phyloP scores from a whole-genome alignment of 2,797 vertebrate species.

The Perodicticus potto region DNA sequence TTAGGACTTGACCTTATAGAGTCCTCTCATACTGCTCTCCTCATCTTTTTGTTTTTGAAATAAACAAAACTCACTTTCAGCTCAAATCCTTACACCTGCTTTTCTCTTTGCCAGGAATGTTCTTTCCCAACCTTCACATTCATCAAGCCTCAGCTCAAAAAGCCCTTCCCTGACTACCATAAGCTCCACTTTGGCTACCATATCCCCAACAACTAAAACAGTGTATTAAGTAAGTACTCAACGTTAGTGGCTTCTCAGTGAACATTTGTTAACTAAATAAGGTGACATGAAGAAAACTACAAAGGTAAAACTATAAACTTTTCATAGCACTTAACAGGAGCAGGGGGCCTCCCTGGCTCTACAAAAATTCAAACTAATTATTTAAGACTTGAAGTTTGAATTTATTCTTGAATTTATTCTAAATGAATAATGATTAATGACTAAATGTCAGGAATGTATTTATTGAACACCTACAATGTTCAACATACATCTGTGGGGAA shows the following conservation, averaged over 20 bases:
- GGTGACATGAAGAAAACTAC: background rate
- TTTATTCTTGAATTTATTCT: background rate
- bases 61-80: background rate
- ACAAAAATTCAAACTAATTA: background rate
- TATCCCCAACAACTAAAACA: background rate
- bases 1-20: background rate
- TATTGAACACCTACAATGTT: background rate
- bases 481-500: background rate
- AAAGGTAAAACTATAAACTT: background rate
- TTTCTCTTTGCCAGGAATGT: constrained; percentile 5
- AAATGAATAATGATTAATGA: too few relatives aligned
- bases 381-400: background rate
- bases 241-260: background rate
- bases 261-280: background rate
- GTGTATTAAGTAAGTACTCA: background rate
- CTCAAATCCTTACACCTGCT: background rate
- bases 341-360: background rate
- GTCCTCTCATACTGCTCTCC: background rate
- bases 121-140: background rate
- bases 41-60: background rate
- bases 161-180: background rate
- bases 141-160: background rate
- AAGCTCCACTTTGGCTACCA: background rate
- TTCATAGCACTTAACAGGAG: background rate
- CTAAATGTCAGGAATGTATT: background rate